Conservation (phyloP, 2,113 vertebrate species). For the Xyrauchen texanus region DNA sequence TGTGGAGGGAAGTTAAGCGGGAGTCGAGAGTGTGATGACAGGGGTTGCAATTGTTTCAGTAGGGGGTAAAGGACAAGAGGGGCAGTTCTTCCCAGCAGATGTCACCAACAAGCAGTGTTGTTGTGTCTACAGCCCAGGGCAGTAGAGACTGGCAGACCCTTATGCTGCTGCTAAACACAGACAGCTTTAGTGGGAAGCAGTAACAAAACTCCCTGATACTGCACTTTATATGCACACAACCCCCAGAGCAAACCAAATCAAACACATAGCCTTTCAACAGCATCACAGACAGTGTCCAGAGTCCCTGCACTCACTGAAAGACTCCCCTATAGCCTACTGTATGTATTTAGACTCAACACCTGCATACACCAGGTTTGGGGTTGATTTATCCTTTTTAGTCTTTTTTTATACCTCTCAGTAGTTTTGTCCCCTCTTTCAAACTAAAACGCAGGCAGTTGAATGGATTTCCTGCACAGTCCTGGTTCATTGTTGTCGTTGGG, state of each 20-base stretch:
- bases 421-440: too few species aligned
- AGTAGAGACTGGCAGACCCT: slow-evolving; percentile 31
- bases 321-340: neutral
- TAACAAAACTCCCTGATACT: slow-evolving; percentile 19
- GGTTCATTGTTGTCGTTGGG: neutral
- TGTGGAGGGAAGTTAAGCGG: neutral
- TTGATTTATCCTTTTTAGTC: neutral
- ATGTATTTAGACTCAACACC: neutral
- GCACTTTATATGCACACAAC: slow-evolving; percentile 14
- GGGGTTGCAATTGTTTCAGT: slow-evolving; percentile 6
- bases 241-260: neutral
- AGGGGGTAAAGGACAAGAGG: slow-evolving; percentile 31
- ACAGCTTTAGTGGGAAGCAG: slow-evolving; percentile 22
- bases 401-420: slow-evolving; percentile 7
- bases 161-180: slow-evolving; percentile 20
- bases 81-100: slow-evolving; percentile 60
- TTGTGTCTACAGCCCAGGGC: slow-evolving; percentile 41
- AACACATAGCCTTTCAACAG: slow-evolving; percentile 32
- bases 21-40: slow-evolving; percentile 19
- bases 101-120: slow-evolving; percentile 63
- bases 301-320: slow-evolving; percentile 5
- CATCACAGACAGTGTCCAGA: neutral
- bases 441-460: neutral
- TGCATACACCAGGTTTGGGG: neutral
- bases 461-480: slow-evolving; percentile 22